A percentile compares a stretch with the other conserved stretches of the same genome.
phyloP scores from a whole-genome alignment of 2,113 vertebrate genomes.

The Cisticola juncidis region DNA sequence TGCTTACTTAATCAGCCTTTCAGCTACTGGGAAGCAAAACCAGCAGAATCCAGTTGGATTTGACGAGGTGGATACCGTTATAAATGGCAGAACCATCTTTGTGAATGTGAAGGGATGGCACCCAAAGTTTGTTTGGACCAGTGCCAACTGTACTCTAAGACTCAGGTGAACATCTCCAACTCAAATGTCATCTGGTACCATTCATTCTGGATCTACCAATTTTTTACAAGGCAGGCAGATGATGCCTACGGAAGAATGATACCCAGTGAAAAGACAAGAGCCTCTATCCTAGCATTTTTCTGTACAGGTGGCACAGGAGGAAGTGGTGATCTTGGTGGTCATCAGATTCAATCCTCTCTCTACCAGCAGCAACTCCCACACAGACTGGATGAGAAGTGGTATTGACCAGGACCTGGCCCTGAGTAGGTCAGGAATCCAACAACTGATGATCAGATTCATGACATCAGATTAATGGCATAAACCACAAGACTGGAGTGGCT shows the following conservation, averaged over 20 bases:
- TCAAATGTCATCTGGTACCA: not conserved
- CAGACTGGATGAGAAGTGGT: not conserved
- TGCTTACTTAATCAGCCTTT: not conserved
- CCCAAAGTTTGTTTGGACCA: not conserved
- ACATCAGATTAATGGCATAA: not conserved
- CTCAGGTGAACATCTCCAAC: not conserved
- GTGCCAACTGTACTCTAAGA: not conserved
- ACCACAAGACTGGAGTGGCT: not conserved
- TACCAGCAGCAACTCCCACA: not conserved
- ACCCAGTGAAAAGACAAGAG: not conserved
- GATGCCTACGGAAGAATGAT: not conserved
- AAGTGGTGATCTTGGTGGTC: not conserved
- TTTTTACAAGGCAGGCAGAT: not conserved
- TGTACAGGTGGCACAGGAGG: not conserved
- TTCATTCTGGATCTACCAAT: not conserved
- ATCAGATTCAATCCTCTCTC: not conserved
- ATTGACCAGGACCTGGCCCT: not conserved
- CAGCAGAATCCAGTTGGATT: not conserved
- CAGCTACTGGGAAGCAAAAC: not conserved
- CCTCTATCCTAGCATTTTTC: not conserved
- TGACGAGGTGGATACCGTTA: not conserved
- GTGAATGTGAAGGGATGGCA: not conserved
- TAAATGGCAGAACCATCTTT: not conserved
- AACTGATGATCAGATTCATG: not conserved
- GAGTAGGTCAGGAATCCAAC: not conserved